Evolutionary conservation across 2,113 vertebrate species (phyloP).

Genomic region (Boleophthalmus pectinirostris): DNA sequence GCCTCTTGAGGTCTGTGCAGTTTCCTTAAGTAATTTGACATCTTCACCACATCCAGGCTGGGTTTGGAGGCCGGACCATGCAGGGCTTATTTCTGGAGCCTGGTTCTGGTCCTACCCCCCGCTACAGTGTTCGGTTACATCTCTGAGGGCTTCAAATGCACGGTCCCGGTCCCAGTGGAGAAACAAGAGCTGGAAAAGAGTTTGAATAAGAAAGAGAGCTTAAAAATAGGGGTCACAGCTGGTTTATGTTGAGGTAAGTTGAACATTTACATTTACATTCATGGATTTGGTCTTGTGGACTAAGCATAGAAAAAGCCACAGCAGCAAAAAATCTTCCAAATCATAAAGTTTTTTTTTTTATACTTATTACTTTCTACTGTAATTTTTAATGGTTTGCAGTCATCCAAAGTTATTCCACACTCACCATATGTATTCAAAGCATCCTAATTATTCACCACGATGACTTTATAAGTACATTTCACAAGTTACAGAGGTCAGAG

Average conservation of each 20-base stretch:
- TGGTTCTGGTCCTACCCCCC: conserved; percentile 66
- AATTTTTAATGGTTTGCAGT: no score
- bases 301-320: no score
- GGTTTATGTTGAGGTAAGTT: not conserved
- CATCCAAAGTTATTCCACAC: no score
- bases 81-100: conserved; percentile 75
- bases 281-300: no score
- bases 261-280: no score
- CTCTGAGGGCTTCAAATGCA: conserved; percentile 75
- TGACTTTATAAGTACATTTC: no score
- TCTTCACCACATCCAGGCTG: conserved; percentile 83
- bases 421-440: no score
- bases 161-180: conserved; percentile 68
- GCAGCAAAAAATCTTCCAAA: no score
- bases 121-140: conserved; percentile 75
- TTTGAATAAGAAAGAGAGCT: conserved; percentile 17
- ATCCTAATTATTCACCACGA: no score
- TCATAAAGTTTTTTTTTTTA: no score
- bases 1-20: conserved; percentile 75
- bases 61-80: conserved; percentile 71
- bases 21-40: conserved; percentile 83
- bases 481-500: no score
- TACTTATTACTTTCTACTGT: no score
- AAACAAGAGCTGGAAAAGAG: conserved; percentile 27
- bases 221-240: not conserved